Conservation (phyloP, 2,113 vertebrate genomes). For the Fulica atra region DNA sequence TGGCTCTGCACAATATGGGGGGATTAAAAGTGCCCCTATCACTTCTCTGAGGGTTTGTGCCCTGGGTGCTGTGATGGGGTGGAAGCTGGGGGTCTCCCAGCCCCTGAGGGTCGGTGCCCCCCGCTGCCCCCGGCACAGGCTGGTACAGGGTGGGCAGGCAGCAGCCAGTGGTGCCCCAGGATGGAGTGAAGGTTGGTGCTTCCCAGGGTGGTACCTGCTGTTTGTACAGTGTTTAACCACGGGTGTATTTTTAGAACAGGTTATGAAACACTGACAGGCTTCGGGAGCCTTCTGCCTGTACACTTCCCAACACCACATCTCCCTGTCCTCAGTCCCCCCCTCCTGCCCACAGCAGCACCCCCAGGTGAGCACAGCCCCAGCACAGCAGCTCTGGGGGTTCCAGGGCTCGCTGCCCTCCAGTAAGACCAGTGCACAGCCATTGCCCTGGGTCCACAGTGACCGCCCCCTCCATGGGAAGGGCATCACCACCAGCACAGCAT, state of each 20-base stretch:
- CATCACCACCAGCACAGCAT: neutral
- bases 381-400: neutral
- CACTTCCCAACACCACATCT: neutral
- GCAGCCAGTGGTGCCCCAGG: neutral
- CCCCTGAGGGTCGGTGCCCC: neutral
- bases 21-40: too few relatives aligned
- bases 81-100: fast-evolving
- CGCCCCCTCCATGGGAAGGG: neutral
- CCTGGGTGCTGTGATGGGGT: neutral
- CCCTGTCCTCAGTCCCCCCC: neutral
- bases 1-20: neutral
- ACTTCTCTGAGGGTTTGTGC: neutral
- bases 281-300: neutral
- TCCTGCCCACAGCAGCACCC: neutral
- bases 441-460: neutral
- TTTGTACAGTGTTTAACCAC: neutral
- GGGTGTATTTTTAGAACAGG: neutral
- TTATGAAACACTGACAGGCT: neutral
- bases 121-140: neutral
- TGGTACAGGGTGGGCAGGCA: neutral
- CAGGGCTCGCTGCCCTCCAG: neutral
- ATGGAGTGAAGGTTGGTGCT: neutral
- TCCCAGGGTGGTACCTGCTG: neutral
- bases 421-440: fast-evolving
- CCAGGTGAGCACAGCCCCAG: neutral